A percentile compares a stretch with the other conserved stretches of the same genome.
Conservation (phyloP, 2,113 vertebrate genomes). For the Hassar affinis region DNA sequence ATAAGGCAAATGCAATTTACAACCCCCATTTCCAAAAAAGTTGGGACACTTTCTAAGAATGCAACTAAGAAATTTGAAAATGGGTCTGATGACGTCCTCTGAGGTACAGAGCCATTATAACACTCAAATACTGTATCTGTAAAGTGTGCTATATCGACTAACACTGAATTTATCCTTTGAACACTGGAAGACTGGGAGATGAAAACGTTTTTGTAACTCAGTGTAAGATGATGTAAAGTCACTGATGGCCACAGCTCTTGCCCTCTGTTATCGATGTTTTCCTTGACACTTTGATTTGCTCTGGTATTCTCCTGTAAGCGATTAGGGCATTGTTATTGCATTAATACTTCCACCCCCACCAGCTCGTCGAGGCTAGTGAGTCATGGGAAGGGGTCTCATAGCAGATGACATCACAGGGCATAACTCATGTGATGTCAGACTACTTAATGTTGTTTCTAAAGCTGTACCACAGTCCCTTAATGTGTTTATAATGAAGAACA, state of each 20-base stretch:
- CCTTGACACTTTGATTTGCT: conserved; percentile 54
- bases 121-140: not conserved
- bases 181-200: not conserved
- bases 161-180: not conserved
- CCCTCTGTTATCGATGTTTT: conserved; percentile 33
- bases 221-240: not conserved
- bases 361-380: conserved; percentile 51
- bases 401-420: conserved; percentile 48
- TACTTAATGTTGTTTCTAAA: conserved; percentile 37
- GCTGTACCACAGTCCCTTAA: not conserved
- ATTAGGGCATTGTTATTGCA: conserved; percentile 56
- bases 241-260: not conserved
- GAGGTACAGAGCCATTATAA: not conserved
- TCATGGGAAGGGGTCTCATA: conserved; percentile 63
- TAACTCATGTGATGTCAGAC: conserved; percentile 59
- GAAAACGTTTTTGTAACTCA: not conserved
- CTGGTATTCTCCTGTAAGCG: conserved; percentile 46
- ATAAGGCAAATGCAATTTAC: not conserved
- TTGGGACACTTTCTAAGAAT: no score
- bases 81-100: not conserved
- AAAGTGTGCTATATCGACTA: not conserved
- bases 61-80: not conserved
- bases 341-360: conserved; percentile 60
- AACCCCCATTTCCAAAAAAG: no score
- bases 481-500: conserved; percentile 30